Percentiles rank a stretch among this genome's conserved stretches.
phyloP scores from a whole-genome alignment of 1,140 invertebrate genomes.

The Hypothenemus hampei region DNA sequence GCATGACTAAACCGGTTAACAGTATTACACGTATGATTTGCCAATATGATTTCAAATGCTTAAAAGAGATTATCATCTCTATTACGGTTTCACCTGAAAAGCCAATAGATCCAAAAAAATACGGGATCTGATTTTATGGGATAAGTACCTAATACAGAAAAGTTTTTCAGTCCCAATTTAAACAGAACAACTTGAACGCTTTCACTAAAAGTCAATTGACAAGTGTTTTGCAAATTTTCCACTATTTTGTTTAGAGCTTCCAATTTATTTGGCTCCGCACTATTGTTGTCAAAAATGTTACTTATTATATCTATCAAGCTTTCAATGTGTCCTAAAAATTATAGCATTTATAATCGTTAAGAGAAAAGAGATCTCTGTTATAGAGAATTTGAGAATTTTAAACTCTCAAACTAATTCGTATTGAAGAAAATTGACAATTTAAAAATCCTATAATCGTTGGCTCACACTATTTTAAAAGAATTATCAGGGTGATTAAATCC shows the following conservation, averaged over 20 bases:
- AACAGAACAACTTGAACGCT: background rate
- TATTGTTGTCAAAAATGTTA: too few species aligned
- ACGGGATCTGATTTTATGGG: background rate
- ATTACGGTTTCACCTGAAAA: slow-evolving; percentile 10
- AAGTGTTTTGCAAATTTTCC: too few species aligned
- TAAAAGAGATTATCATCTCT: slow-evolving; percentile 8
- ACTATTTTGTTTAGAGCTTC: too few species aligned
- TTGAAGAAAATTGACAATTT: too few species aligned
- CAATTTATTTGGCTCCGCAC: too few species aligned
- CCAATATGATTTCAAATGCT: background rate
- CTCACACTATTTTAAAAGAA: background rate
- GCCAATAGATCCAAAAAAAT: background rate
- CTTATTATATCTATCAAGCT: too few species aligned
- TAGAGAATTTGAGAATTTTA: too few species aligned
- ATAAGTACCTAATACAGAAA: background rate
- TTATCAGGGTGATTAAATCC: background rate
- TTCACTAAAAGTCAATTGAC: background rate
- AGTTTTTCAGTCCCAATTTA: background rate
- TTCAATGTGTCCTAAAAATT: too few species aligned
- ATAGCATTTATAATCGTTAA: too few species aligned
- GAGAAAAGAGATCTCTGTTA: too few species aligned
- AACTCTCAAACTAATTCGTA: too few species aligned
- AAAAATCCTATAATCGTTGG: too few species aligned
- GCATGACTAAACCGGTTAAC: background rate
- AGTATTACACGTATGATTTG: slow-evolving; percentile 5